phyloP scores from a whole-genome alignment of 2,888 invertebrate species.

The Pristionchus mayeri region DNA sequence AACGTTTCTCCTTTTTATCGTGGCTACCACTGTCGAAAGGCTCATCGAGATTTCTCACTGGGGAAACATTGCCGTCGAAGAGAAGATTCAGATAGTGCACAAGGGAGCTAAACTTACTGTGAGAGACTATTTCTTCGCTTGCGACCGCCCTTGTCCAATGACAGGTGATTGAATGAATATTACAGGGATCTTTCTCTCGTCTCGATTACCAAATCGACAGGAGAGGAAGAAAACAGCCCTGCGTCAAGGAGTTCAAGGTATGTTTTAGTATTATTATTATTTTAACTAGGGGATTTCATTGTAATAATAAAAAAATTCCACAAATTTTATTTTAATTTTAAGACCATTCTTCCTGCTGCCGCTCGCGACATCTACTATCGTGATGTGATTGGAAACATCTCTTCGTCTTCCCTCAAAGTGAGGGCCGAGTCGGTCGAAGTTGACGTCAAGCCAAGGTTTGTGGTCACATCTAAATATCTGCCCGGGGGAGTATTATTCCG shows the following conservation, averaged over 20 bases:
- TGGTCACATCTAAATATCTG: neutral
- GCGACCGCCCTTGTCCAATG: neutral
- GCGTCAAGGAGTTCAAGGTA: constrained; percentile 91
- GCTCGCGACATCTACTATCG: constrained; percentile 96
- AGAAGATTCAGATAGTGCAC: constrained; percentile 91
- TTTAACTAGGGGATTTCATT: no score
- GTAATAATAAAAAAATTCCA: neutral
- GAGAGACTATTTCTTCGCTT: no score
- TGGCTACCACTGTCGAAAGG: constrained; percentile 88
- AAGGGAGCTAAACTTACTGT: constrained; percentile 90
- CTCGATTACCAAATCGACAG: constrained; percentile 96
- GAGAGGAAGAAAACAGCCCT: constrained; percentile 86
- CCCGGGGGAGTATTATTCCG: no score
- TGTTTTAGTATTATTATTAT: neutral
- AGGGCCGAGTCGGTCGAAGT: constrained; percentile 93
- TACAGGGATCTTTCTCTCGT: constrained; percentile 84
- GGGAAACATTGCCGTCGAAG: constrained; percentile 95
- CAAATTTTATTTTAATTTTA: constrained; percentile 8
- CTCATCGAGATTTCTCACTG: constrained; percentile 97
- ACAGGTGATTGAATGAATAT: constrained; percentile 61
- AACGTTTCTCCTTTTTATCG: constrained; percentile 96
- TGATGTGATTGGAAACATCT: constrained; percentile 98
- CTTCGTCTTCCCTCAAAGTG: constrained; percentile 92
- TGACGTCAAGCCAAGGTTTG: constrained; percentile 86
- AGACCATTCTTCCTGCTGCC: constrained; percentile 84